phyloP scores from a whole-genome alignment of 2,797 vertebrate species.

The Percopsis omiscomaycus region DNA sequence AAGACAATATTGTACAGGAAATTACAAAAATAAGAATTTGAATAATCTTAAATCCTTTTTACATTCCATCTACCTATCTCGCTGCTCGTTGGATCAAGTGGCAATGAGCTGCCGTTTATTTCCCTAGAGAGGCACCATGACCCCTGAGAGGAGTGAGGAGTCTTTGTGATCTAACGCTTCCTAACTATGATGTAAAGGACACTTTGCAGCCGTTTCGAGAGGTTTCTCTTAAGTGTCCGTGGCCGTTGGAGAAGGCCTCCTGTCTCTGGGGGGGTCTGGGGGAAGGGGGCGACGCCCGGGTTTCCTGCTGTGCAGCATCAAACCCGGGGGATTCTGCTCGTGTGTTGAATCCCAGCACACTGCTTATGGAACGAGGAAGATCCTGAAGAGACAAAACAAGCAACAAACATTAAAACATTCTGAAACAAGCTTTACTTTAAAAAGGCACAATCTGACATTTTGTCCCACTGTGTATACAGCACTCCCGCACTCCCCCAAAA shows the following conservation, averaged over 20 bases:
- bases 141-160: constrained; percentile 27
- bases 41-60: constrained; percentile 67
- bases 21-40: constrained; percentile 94
- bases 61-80: constrained; percentile 55
- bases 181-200: constrained; percentile 76
- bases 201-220: constrained; percentile 72
- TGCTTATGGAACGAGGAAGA: constrained; percentile 84
- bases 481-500: too few species aligned
- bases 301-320: constrained; percentile 68
- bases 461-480: too few species aligned
- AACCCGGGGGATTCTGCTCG: constrained; percentile 62
- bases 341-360: constrained; percentile 83
- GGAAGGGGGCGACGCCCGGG: constrained; percentile 46
- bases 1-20: constrained; percentile 82
- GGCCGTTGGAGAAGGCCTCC: constrained; percentile 75
- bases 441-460: too few species aligned
- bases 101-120: constrained; percentile 29
- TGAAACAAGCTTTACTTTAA: not conserved
- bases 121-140: not conserved
- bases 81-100: constrained; percentile 44
- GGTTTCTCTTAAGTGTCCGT: constrained; percentile 68
- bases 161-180: constrained; percentile 51
- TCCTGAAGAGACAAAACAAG: constrained; percentile 74
- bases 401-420: not conserved
- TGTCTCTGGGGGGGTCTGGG: constrained; percentile 49